These are phyloP conservation scores for Globicephala melas DNA, from an alignment of 2,113 vertebrate genomes.

Conservation along the genomic window DNA sequence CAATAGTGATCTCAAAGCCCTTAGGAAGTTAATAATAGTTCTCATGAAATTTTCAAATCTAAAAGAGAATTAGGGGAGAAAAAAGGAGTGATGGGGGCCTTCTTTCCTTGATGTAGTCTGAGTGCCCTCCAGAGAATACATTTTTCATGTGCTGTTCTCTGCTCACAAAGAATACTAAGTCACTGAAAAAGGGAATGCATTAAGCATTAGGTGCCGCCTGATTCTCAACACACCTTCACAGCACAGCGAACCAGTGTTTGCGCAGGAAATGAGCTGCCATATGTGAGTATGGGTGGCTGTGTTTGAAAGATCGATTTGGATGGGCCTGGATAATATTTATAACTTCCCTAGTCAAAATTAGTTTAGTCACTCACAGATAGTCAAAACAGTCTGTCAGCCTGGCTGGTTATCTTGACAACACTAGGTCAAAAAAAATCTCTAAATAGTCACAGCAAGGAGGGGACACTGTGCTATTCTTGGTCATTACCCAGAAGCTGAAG, in stretches of 20 bases:
- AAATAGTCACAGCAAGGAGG: conserved; percentile 18
- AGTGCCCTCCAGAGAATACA: not conserved
- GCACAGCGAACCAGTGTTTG: not conserved
- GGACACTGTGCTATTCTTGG: not conserved
- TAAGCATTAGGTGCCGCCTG: not conserved
- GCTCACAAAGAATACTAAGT: not conserved
- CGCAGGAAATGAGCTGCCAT: not conserved
- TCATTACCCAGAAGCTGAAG: not conserved
- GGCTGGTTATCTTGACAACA: conserved; percentile 30
- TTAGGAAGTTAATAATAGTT: not conserved
- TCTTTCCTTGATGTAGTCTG: not conserved
- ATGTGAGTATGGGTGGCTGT: not conserved
- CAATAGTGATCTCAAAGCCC: not conserved
- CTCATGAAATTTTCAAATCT: not conserved
- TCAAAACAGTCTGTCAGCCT: conserved; percentile 43
- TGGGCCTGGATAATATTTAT: conserved; percentile 6
- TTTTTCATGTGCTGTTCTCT: not conserved
- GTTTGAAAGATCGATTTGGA: not conserved
- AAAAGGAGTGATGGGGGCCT: not conserved
- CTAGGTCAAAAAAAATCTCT: conserved; percentile 12
- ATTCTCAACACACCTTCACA: not conserved
- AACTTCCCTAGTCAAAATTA: conserved; percentile 4
- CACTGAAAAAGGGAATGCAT: not conserved
- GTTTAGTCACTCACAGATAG: conserved; percentile 13
- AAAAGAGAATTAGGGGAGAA: not conserved